These are phyloP conservation scores for Mimumesa dahlbomi DNA, from an alignment of 2,888 invertebrate genomes.

Conservation along the genomic window DNA sequence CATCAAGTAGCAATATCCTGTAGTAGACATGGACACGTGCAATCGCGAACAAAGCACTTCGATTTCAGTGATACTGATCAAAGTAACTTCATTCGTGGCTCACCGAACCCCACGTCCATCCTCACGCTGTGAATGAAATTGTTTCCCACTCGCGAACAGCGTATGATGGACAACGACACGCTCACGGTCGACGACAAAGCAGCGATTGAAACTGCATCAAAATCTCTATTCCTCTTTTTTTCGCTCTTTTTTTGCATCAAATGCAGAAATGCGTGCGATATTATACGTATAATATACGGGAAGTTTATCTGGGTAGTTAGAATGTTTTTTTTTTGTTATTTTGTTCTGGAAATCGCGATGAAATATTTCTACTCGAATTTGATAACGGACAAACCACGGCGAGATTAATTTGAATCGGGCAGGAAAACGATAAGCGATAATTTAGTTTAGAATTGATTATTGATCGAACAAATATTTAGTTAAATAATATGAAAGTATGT, in stretches of 20 bases:
- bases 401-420: too few species aligned
- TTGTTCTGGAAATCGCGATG: too few species aligned
- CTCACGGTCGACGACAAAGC: not conserved
- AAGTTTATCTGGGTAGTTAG: too few species aligned
- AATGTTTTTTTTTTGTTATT: too few species aligned
- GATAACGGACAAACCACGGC: too few species aligned
- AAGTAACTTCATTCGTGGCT: slow-evolving; percentile 64
- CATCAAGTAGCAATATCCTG: slow-evolving; percentile 72
- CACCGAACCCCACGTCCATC: slow-evolving; percentile 32
- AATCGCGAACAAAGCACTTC: slow-evolving; percentile 61
- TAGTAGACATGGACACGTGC: slow-evolving; percentile 72
- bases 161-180: slow-evolving; percentile 29
- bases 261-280: too few species aligned
- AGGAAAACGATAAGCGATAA: too few species aligned
- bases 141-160: slow-evolving; percentile 54
- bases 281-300: too few species aligned
- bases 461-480: too few species aligned
- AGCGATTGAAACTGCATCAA: not conserved
- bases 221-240: not conserved
- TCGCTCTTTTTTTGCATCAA: not conserved
- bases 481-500: too few species aligned
- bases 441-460: too few species aligned
- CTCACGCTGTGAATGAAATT: slow-evolving; percentile 50
- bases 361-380: too few species aligned
- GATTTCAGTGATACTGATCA: slow-evolving; percentile 65